Base-by-base conservation (phyloP, 2,888 invertebrate genomes). In the Ophion ellenae region DNA sequence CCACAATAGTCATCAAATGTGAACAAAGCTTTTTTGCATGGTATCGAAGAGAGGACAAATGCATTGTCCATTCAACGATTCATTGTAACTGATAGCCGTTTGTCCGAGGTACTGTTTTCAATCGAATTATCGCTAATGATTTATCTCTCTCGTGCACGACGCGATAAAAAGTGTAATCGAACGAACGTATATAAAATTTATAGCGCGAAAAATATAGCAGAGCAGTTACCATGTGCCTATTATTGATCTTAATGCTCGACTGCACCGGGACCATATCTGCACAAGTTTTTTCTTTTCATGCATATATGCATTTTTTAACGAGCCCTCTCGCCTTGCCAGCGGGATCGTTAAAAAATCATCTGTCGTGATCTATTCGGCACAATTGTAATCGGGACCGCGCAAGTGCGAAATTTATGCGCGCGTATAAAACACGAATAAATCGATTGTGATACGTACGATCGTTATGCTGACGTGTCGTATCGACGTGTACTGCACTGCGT, bases 311-410 rank as follows among this genome's bases (percentile, higher is more conserved):
- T 40, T 40, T 53, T 53, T 53, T 53, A 53, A 53, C 53, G 53
- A 53, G 5, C 4, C 5, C 17, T 53, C 53, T 53, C 17, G 5
- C 2, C 32, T 64, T 59, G 47, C 40, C 45, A 75, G 63, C 24
- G 75, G 9, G 63, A 75, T 76, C 76, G 76, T 66, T 76, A 76
- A 76, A 64, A 47, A 64, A 75, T 47, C 45, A 40, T 63, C 63
- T 66, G 32, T 47, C 32, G n/a, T 53, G n/a, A 53, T 76, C 76
- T 76, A 66, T 66, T 66, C 76, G 53, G 53, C 24, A 53, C 47
- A 66, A 66, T 76, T 53, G 11, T 40, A 66, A 66, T 53, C 66
- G 32, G 11, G 28, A 36, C 14, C 53, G 53, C 76, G 66, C 53
- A 59, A 59, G 64, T 64, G 64, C 64, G 20, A 57, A 76, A 66